Percentiles rank a stretch among this genome's conserved stretches.
These are phyloP conservation scores for Philotrypesis tridentata DNA, from an alignment of 1,140 invertebrate genomes.

Conservation along the genomic window DNA sequence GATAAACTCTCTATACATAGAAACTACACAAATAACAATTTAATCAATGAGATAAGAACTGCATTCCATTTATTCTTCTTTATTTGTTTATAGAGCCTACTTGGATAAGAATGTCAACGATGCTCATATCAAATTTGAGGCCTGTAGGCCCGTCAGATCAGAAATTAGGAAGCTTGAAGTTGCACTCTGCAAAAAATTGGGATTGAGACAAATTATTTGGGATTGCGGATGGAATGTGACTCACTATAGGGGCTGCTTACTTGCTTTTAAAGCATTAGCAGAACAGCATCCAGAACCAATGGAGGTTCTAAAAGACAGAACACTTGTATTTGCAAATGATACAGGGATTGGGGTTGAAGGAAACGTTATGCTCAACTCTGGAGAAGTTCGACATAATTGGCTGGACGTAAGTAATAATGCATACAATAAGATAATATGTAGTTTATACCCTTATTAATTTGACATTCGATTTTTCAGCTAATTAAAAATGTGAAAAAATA, in stretches of 20 bases:
- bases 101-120: conserved; percentile 78
- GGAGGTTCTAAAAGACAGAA: conserved; percentile 80
- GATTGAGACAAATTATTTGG: conserved; percentile 79
- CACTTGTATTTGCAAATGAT: conserved; percentile 88
- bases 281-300: conserved; percentile 82
- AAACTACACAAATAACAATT: background rate
- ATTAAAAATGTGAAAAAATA: conserved; percentile 88
- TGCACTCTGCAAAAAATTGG: conserved; percentile 74
- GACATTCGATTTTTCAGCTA: conserved; percentile 75
- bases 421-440: background rate
- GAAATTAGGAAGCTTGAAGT: conserved; percentile 80
- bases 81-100: conserved; percentile 74
- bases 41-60: background rate
- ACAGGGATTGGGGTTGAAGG: conserved; percentile 92
- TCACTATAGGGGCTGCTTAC: conserved; percentile 88
- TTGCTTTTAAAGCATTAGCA: conserved; percentile 82
- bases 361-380: conserved; percentile 90
- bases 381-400: conserved; percentile 93
- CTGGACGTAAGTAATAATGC: conserved; percentile 80
- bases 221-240: conserved; percentile 92
- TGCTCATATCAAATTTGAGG: conserved; percentile 77
- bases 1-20: background rate
- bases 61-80: background rate
- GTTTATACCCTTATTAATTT: conserved; percentile 20
- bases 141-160: conserved; percentile 78